Conservation (phyloP, 2,113 vertebrate species). For the Heterotis niloticus region DNA sequence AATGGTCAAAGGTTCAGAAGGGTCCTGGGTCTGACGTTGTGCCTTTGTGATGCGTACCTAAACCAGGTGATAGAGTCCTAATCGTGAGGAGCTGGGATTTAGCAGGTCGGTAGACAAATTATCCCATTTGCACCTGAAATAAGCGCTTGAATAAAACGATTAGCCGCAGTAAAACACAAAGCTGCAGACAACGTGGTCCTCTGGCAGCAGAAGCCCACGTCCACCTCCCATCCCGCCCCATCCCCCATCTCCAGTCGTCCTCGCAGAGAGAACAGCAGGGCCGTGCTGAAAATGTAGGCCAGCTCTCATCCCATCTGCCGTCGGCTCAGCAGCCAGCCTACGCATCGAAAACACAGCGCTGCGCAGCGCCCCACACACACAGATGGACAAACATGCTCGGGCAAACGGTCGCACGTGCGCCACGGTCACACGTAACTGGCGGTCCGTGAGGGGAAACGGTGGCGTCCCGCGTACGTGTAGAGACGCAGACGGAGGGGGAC, state of each 20-base stretch:
- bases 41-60: no score
- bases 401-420: neutral
- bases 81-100: no score
- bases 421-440: neutral
- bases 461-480: neutral
- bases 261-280: conserved; percentile 22
- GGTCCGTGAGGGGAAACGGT: no score
- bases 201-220: neutral
- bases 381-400: neutral
- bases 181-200: no score
- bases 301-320: neutral
- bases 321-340: conserved; percentile 2
- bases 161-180: no score
- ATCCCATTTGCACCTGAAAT: no score
- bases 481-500: neutral
- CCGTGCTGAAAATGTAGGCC: conserved; percentile 33
- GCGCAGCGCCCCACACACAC: conserved; percentile 8
- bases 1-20: no score
- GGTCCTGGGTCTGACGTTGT: no score
- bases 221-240: neutral
- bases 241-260: neutral
- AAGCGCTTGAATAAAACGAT: no score
- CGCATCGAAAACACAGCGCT: neutral
- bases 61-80: no score
- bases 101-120: no score